Evolutionary conservation across 2,113 vertebrate genomes (phyloP).

Genomic region (Bubalus kerabau): DNA sequence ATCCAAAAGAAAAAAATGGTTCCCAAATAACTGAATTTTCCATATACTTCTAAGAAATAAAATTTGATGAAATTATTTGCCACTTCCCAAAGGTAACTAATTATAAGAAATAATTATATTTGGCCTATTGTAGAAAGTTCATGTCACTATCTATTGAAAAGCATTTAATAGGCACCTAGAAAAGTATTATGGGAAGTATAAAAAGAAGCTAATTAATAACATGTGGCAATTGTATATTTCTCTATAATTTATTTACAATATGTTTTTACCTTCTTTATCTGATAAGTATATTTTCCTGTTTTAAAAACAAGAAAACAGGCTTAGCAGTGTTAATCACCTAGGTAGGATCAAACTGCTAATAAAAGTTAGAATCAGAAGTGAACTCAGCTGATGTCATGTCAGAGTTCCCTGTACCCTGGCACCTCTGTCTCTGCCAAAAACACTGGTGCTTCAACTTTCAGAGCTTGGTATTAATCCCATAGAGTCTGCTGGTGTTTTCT

Average conservation of each 20-base stretch:
- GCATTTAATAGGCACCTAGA: neutral
- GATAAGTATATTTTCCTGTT: neutral
- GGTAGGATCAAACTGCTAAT: neutral
- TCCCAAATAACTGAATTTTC: neutral
- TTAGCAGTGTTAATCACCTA: neutral
- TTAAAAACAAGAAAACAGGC: neutral
- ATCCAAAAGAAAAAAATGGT: neutral
- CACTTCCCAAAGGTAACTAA: neutral
- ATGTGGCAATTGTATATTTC: neutral
- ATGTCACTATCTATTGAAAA: neutral
- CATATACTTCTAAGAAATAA: neutral
- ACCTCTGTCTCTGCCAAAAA: neutral
- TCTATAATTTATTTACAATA: neutral
- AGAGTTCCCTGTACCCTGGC: fast-evolving
- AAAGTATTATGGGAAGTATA: neutral
- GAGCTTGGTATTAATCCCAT: neutral
- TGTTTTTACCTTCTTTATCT: neutral
- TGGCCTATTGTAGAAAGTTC: neutral
- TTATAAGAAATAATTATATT: neutral
- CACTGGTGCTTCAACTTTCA: neutral
- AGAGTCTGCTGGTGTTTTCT: neutral
- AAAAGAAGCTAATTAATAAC: neutral
- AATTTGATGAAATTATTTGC: neutral
- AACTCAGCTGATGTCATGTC: neutral
- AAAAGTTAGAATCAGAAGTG: neutral